Evolutionary conservation across 1,140 invertebrate genomes (phyloP).

Genomic region (Aporrectodea caliginosa): DNA sequence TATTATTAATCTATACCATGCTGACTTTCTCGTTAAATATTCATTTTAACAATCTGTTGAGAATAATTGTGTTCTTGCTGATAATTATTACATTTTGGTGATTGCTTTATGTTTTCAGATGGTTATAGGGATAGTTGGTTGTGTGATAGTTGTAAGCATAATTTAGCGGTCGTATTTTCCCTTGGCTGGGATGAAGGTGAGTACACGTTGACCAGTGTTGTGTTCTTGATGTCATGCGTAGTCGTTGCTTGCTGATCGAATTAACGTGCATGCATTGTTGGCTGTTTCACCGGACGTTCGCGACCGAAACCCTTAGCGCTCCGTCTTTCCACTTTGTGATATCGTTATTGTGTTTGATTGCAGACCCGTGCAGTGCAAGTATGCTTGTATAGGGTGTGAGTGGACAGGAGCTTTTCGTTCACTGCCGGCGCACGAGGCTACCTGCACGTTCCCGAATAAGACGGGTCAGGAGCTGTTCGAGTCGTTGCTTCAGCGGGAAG

Average conservation of each 20-base stretch:
- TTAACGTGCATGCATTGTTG: too few relatives aligned
- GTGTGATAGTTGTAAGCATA: neutral
- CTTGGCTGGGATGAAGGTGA: neutral
- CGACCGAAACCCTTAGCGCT: too few relatives aligned
- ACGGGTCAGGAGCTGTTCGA: neutral
- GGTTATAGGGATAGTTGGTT: neutral
- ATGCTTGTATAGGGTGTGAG: neutral
- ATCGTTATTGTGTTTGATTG: too few relatives aligned
- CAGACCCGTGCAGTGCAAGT: neutral
- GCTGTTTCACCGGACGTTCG: too few relatives aligned
- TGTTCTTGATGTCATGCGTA: neutral
- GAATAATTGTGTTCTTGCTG: too few relatives aligned
- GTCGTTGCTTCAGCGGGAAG: neutral
- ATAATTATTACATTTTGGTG: too few relatives aligned
- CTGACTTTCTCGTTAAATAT: too few relatives aligned
- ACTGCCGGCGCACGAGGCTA: neutral
- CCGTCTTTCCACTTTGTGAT: too few relatives aligned
- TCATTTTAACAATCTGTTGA: too few relatives aligned
- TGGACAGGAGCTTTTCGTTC: neutral
- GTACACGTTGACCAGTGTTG: neutral
- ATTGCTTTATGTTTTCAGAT: neutral
- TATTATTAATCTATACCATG: too few relatives aligned
- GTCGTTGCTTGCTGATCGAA: too few relatives aligned
- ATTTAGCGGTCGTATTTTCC: neutral
- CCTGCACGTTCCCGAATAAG: neutral